Evolutionary conservation across 2,797 vertebrate species (phyloP), one percentile per base, ranked within the genome.

Genomic region (Myotis findleyi): DNA sequence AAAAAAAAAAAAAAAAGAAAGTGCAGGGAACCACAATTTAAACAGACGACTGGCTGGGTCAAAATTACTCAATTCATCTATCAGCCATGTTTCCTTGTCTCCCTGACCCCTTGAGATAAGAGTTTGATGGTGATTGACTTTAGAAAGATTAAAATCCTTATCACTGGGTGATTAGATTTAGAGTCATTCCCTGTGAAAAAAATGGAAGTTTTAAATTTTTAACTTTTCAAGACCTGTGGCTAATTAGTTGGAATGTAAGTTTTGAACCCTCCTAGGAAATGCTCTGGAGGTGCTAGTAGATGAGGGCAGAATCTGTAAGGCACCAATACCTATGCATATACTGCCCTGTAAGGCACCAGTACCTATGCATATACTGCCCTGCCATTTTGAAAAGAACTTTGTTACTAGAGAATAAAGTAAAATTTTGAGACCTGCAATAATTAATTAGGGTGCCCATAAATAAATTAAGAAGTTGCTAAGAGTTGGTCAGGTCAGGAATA

Each of bases 111-210:
- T 59, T 33, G 72, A 96, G 87, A 90, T 81, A 51, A 90, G 36
- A 82, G 55, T 66, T 10, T 7, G 71, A 23, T 71, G 71, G 2
- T 79, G 16, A 30, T 20, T 91, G 55, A 73, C n/a, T 93, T 59
- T 73, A 84, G 81, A 80, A 44, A 89, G 38, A 91, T 88, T 88
- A 79, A 79, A 97, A 93, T 49, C 57, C 91, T 95, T 88, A 92
- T 93, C 88, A 81, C 23, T 0, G 4, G 25, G 20, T 73, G 85
- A 86, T 95, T 55, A 77, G 88, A 90, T 93, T 64, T 77, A 38
- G 93, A 91, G 21, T 17, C 51, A 59, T 41, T 57, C 66, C 25
- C 30, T 77, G 77, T 55, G 27, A 84, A 88, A 93, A 93, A 95
- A 53, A 95, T 0, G 41, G 77, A 87, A 71, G 68, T 95, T 73